phyloP scores from a whole-genome alignment of 2,888 invertebrate species.

The Drosophila quinaria region DNA sequence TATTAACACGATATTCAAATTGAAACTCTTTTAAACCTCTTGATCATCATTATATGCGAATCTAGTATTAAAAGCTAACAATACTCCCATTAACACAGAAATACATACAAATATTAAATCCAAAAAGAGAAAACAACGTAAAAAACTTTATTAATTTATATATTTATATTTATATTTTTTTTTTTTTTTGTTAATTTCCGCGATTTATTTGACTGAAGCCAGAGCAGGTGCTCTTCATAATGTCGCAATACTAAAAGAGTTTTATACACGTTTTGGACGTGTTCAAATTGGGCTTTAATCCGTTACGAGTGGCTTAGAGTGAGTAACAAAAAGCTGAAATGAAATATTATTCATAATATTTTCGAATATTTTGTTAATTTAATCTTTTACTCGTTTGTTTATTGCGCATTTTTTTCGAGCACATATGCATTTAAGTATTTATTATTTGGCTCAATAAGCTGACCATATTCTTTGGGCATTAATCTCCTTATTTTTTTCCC shows the following conservation, averaged over 20 bases:
- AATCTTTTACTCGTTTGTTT: conserved; percentile 24
- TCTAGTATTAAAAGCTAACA: no score
- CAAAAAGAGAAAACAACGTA: conserved; percentile 5
- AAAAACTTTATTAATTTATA: neutral
- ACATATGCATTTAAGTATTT: conserved; percentile 20
- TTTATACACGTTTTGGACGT: conserved; percentile 1
- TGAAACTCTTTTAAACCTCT: no score
- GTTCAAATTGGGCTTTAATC: conserved; percentile 20
- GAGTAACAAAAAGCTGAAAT: conserved; percentile 5
- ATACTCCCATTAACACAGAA: neutral
- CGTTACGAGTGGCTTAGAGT: conserved; percentile 25
- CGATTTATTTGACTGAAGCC: conserved; percentile 12
- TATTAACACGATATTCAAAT: no score
- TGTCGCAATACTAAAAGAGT: neutral
- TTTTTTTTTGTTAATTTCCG: neutral
- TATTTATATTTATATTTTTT: no score
- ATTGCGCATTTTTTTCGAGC: conserved; percentile 29
- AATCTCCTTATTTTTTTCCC: conserved; percentile 70
- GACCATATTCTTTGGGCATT: conserved; percentile 50
- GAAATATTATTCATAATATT: conserved; percentile 36
- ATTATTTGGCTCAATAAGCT: conserved; percentile 45
- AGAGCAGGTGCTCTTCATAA: conserved; percentile 19
- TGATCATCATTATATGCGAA: no score
- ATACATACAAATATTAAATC: neutral
- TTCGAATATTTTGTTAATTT: conserved; percentile 38